These are phyloP conservation scores for Semotilus atromaculatus DNA, from an alignment of 2,797 vertebrate genomes.

Conservation along the genomic window DNA sequence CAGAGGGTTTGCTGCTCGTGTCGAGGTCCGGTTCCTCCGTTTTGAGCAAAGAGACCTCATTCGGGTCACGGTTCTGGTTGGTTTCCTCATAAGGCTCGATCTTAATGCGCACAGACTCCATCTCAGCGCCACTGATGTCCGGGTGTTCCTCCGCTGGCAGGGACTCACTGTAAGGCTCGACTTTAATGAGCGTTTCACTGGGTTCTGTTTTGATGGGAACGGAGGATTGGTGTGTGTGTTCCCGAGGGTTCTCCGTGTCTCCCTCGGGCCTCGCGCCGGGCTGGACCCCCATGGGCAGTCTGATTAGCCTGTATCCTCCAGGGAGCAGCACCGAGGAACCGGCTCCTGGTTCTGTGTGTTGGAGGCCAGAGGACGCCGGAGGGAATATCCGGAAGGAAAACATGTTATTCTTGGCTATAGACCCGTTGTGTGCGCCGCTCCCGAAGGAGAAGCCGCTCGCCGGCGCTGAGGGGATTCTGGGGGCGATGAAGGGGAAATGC, in stretches of 20 bases:
- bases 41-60: background rate
- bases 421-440: conserved; percentile 73
- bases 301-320: conserved; percentile 77
- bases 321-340: conserved; percentile 67
- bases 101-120: background rate
- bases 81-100: conserved; percentile 6
- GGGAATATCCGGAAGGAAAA: conserved; percentile 88
- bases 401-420: conserved; percentile 81
- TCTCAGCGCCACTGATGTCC: background rate
- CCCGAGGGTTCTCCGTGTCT: too few species aligned
- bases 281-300: conserved; percentile 61
- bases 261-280: background rate
- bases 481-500: background rate
- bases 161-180: background rate
- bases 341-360: conserved; percentile 17
- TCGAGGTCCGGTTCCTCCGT: background rate
- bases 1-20: background rate
- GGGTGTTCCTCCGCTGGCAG: background rate
- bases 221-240: background rate
- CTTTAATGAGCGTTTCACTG: background rate
- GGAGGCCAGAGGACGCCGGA: conserved; percentile 52
- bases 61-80: too few species aligned
- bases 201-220: conserved; percentile 31
- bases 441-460: conserved; percentile 33
- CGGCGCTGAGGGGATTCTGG: conserved; percentile 59